Evolutionary conservation across 2,113 vertebrate genomes (phyloP).

Genomic region (Forbesichthys papilliferus): DNA sequence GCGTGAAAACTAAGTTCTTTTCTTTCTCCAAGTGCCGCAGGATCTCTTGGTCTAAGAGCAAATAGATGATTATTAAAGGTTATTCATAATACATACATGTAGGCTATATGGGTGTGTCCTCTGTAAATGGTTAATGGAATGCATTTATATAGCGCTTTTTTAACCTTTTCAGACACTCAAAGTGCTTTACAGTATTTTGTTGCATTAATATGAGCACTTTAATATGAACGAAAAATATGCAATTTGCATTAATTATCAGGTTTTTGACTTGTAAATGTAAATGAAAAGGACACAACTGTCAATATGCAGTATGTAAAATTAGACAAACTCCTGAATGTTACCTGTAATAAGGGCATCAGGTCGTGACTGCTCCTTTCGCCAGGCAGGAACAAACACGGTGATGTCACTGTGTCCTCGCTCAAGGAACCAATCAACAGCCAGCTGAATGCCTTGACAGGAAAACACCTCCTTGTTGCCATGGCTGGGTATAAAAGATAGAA

Average conservation of each 20-base stretch:
- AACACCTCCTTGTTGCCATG: constrained; percentile 99
- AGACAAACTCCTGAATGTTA: constrained; percentile 36
- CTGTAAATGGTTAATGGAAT: too few species aligned
- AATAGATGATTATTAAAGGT: too few species aligned
- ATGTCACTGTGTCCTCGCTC: constrained; percentile 92
- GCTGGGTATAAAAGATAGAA: constrained; percentile 67
- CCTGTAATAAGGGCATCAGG: constrained; percentile 98
- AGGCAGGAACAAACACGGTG: constrained; percentile 96
- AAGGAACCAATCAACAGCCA: constrained; percentile 98
- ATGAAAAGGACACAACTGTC: neutral
- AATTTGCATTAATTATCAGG: too few species aligned
- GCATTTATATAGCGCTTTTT: too few species aligned
- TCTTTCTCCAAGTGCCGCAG: constrained; percentile 91
- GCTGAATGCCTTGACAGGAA: constrained; percentile 96
- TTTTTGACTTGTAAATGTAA: too few species aligned
- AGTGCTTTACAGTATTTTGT: too few species aligned
- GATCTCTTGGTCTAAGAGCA: constrained; percentile 49
- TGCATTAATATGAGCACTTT: too few species aligned
- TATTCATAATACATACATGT: too few species aligned
- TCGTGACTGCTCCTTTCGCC: constrained; percentile 97
- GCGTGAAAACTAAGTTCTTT: constrained; percentile 95
- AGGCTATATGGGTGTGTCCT: too few species aligned
- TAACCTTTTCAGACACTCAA: too few species aligned
- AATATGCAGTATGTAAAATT: neutral
- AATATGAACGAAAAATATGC: too few species aligned